Evolutionary conservation across 2,888 invertebrate species (phyloP), one percentile per base, ranked within the genome.

Genomic region (Trichopoda pennipes): DNA sequence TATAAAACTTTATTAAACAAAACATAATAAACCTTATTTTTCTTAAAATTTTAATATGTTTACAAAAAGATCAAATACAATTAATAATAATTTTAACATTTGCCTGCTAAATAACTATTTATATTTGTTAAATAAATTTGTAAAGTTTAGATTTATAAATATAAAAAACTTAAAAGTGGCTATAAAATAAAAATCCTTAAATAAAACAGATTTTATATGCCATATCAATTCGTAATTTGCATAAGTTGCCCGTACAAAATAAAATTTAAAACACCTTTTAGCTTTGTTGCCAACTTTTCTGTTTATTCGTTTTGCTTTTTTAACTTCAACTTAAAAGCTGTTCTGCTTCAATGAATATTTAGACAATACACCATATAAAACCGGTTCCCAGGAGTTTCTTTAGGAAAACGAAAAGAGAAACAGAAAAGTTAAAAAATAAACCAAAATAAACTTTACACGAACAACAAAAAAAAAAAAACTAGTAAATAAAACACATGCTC

Each of bases 331-430:
- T 79, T 66, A 32, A 82, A 70, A 60, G 49, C 16, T 68, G 60
- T 79, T 79, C 28, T 61, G 79, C 72, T 68, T 68, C 68, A 82
- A 61, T 79, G 68, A 63, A 56, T 61, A 49, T 68, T 58, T 68
- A 68, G 70, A 68, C 66, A 79, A 53, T 23, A 72, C 28, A 80
- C 21, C 69, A 58, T 70, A 55, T 9, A 10, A 81, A 79, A 82
- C 82, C 79, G 75, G 82, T 82, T 82, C 79, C 68, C 76, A 82
- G 82, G 79, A 82, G 82, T 79, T 79, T 72, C 44, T 28, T 74
- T 75, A 17, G 58, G 56, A 72, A 64, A 51, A 77, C 35, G 19
- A 47, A 60, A 17, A 73, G n/a, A 73, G 16, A 64, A 70, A 64
- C 47, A 55, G 70, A 23, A 32, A 78, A 58, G 35, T 66, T 35